Percentiles rank a stretch among this genome's conserved stretches.
These are phyloP conservation scores for Oscheius sp. DNA, from an alignment of 1,140 invertebrate species.

Conservation along the genomic window DNA sequence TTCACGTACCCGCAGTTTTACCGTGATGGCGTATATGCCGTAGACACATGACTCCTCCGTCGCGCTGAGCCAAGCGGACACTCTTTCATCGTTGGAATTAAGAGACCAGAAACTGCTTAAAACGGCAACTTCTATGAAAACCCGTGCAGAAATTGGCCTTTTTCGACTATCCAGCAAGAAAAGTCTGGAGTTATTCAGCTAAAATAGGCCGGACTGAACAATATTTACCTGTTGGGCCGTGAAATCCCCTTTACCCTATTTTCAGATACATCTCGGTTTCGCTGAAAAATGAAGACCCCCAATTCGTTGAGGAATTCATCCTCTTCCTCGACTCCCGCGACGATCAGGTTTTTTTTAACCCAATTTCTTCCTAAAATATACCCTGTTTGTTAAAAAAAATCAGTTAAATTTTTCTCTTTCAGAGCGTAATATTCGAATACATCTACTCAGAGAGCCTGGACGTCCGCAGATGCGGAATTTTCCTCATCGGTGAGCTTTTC, in stretches of 20 bases:
- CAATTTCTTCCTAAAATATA: background rate
- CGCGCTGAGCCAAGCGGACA: too few relatives aligned
- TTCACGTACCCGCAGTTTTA: too few relatives aligned
- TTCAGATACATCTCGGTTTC: background rate
- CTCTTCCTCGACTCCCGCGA: background rate
- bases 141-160: too few relatives aligned
- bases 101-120: too few relatives aligned
- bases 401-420: background rate
- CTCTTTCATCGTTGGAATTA: too few relatives aligned
- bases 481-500: background rate
- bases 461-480: background rate
- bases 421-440: background rate
- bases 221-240: background rate
- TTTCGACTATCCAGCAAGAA: too few relatives aligned
- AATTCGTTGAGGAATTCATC: background rate
- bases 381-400: too few relatives aligned
- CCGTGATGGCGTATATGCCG: too few relatives aligned
- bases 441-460: background rate
- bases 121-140: too few relatives aligned
- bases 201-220: too few relatives aligned
- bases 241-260: background rate
- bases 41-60: too few relatives aligned
- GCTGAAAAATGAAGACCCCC: background rate
- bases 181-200: too few relatives aligned
- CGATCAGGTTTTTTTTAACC: background rate